Percentiles rank a stretch among this genome's conserved stretches.
These are phyloP conservation scores for Rhombomys opimus DNA, from an alignment of 2,113 vertebrate species.

Conservation along the genomic window DNA sequence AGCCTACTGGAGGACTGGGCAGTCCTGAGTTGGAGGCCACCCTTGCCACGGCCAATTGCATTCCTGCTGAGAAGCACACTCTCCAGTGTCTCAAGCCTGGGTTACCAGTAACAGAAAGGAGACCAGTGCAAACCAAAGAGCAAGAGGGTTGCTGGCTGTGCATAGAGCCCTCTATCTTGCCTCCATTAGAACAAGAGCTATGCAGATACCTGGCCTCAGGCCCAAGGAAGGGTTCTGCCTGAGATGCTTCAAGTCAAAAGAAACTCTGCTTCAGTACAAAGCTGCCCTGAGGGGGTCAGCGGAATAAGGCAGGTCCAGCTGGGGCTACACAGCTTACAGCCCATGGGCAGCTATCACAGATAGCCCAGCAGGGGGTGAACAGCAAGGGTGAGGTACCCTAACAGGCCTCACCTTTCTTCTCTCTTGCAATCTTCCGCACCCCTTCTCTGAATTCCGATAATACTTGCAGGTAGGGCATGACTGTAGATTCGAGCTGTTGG, in stretches of 20 bases:
- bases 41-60: background rate
- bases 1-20: background rate
- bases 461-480: constrained; percentile 95
- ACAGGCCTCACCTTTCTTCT: constrained; percentile 91
- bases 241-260: background rate
- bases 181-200: background rate
- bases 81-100: background rate
- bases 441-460: constrained; percentile 95
- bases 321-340: background rate
- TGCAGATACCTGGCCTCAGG: background rate
- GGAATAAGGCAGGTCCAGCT: background rate
- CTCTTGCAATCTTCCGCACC: constrained; percentile 93
- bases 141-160: no score
- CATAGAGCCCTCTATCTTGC: no score
- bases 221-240: background rate
- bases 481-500: constrained; percentile 92
- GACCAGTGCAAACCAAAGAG: background rate
- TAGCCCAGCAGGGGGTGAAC: no score
- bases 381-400: background rate
- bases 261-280: background rate
- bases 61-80: background rate
- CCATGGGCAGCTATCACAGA: background rate
- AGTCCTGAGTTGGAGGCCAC: no score
- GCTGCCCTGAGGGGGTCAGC: background rate
- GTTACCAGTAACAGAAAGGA: background rate